phyloP scores from a whole-genome alignment of 2,113 vertebrate genomes.

The Oryctolagus cuniculus region mOryCun1.1 NC_091435.1:413501-414000 shows the following conservation, averaged over 20 bases:
- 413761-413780: background rate
- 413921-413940: rapidly evolving
- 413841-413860: background rate
- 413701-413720: background rate
- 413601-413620: constrained; percentile 80
- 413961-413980: background rate
- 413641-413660: background rate
- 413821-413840: background rate
- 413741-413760: background rate
- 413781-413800: background rate
- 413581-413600: constrained; percentile 90
- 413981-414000: background rate
- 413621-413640: constrained; percentile 52
- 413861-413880: rapidly evolving
- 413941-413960: rapidly evolving
- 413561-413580: constrained; percentile 84
- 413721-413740: background rate
- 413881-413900: background rate
- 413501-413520: constrained; percentile 85
- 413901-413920: background rate
- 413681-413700: background rate
- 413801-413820: background rate
- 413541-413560: constrained; percentile 86
- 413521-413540: constrained; percentile 86
- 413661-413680: background rate